Conservation (phyloP, 1,140 invertebrate species). For the Pectinophora gossypiella region DNA sequence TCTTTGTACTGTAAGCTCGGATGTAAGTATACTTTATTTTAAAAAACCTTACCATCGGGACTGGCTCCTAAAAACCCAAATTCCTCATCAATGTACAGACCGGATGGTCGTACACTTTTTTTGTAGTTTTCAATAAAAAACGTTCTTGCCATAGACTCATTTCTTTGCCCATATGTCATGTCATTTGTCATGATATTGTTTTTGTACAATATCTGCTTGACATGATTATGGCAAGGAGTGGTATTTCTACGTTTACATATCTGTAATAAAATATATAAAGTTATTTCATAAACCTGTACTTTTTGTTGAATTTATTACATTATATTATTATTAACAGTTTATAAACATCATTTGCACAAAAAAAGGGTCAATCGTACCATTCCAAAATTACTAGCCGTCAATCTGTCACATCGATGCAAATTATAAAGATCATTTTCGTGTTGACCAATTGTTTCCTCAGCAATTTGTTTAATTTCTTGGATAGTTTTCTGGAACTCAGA, state of each 20-base stretch:
- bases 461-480: not conserved
- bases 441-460: not conserved
- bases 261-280: not conserved
- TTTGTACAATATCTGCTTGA: constrained; percentile 2
- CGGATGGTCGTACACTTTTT: constrained; percentile 2
- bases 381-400: not conserved
- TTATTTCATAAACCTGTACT: not conserved
- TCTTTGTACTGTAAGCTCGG: not conserved
- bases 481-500: not conserved
- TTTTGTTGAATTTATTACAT: too few species aligned
- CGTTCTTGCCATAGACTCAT: constrained; percentile 3
- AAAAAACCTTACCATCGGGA: not conserved
- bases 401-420: not conserved
- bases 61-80: constrained; percentile 5
- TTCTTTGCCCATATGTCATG: constrained; percentile 4
- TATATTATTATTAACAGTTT: too few species aligned
- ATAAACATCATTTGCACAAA: too few species aligned
- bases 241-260: constrained; percentile 4
- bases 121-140: not conserved
- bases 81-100: constrained; percentile 7
- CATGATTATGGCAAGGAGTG: constrained; percentile 8
- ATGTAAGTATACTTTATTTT: not conserved
- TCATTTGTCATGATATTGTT: not conserved
- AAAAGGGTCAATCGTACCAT: not conserved
- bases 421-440: constrained; percentile 1